Evolutionary conservation across 23 tunicate species (phyloP).

Genomic region (Clavelina lepadiformis): DNA sequence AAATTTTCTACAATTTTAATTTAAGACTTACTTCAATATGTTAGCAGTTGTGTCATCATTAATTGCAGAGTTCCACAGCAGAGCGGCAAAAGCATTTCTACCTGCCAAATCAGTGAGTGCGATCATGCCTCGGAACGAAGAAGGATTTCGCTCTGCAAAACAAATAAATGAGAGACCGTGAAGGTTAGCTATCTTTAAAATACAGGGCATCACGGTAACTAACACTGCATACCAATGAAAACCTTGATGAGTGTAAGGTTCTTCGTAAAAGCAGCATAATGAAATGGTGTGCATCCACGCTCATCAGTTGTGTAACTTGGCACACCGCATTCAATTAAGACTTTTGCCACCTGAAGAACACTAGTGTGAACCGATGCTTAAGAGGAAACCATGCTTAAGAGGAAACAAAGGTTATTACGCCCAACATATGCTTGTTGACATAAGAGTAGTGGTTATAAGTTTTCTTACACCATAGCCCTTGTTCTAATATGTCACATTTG

Average conservation of each 20-base stretch:
- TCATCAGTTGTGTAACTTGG: conserved; percentile 88
- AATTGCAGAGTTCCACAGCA: conserved; percentile 84
- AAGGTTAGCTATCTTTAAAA: neutral
- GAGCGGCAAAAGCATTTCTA: conserved; percentile 74
- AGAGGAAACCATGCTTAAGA: no score
- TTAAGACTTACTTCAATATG: conserved; percentile 75
- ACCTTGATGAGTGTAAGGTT: conserved; percentile 78
- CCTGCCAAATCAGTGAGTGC: conserved; percentile 53
- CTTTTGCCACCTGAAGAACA: conserved; percentile 96
- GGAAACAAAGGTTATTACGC: no score
- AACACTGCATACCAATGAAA: conserved; percentile 54
- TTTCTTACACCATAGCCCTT: no score
- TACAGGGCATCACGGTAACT: neutral
- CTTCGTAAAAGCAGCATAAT: conserved; percentile 98
- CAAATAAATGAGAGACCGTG: neutral
- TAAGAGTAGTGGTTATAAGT: no score
- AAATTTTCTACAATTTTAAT: no score
- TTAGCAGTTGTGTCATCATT: conserved; percentile 73
- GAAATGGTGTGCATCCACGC: conserved; percentile 84
- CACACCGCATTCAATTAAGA: conserved; percentile 88
- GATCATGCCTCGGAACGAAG: conserved; percentile 76
- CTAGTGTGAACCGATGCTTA: no score
- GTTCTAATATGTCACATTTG: no score
- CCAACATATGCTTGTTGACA: no score
- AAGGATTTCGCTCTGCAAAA: conserved; percentile 57